Conservation (phyloP, 2,888 invertebrate species). For the Branchinecta sandiegonensis region DNA sequence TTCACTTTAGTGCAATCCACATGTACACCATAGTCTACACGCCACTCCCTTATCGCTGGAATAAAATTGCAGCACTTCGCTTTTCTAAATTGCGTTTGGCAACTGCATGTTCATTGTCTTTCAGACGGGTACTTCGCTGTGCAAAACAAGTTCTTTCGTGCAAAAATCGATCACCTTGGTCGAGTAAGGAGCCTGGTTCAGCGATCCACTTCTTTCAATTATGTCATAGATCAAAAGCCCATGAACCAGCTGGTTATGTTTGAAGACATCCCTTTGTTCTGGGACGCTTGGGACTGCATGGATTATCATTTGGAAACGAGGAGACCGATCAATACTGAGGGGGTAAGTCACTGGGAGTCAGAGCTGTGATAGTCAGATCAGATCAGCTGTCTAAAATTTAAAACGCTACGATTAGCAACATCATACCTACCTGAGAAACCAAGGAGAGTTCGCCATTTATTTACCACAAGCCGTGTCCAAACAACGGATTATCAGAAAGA, state of each 20-base stretch:
- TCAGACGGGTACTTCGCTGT: constrained; percentile 26
- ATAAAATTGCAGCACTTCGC: too few relatives aligned
- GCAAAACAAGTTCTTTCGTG: constrained; percentile 27
- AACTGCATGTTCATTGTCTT: neutral
- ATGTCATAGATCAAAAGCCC: neutral
- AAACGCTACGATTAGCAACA: too few relatives aligned
- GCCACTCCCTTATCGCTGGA: too few relatives aligned
- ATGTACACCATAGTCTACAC: too few relatives aligned
- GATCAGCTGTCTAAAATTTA: too few relatives aligned
- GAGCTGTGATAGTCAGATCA: too few relatives aligned
- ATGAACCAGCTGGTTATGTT: constrained; percentile 37
- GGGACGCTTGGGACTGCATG: constrained; percentile 44
- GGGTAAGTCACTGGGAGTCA: constrained; percentile 25
- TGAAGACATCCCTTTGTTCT: constrained; percentile 40
- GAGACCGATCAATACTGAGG: constrained; percentile 24
- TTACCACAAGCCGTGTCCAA: too few relatives aligned
- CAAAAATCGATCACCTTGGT: constrained; percentile 25
- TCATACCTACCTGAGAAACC: too few relatives aligned
- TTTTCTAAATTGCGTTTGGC: too few relatives aligned
- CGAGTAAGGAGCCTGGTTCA: constrained; percentile 24
- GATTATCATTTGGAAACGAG: constrained; percentile 40
- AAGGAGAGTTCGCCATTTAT: too few relatives aligned
- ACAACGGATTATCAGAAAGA: too few relatives aligned
- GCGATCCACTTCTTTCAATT: constrained; percentile 5
- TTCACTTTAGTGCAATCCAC: too few relatives aligned